Evolutionary conservation across 2,113 vertebrate species (phyloP).

Genomic region (Lonchura striata): DNA sequence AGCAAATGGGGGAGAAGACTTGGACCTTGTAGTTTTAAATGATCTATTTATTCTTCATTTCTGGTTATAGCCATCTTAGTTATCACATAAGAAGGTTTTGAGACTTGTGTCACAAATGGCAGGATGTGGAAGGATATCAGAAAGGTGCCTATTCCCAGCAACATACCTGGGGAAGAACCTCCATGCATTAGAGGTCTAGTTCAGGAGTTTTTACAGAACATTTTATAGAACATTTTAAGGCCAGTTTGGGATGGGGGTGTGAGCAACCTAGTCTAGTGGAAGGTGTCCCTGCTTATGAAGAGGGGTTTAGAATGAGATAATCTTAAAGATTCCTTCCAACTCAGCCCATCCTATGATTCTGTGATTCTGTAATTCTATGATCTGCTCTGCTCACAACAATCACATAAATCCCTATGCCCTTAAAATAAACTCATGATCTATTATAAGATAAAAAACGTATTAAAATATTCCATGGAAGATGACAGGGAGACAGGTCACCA

Average conservation of each 20-base stretch:
- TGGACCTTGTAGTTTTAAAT: neutral
- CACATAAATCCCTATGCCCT: neutral
- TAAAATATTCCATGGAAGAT: neutral
- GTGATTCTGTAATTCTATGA: neutral
- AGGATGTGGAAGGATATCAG: neutral
- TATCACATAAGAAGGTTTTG: neutral
- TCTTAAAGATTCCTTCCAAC: neutral
- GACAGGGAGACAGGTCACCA: neutral
- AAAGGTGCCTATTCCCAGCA: neutral
- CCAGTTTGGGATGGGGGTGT: neutral
- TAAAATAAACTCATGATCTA: fast-evolving
- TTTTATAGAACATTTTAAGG: neutral
- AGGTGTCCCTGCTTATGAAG: neutral
- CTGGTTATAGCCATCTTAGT: neutral
- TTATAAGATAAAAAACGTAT: neutral
- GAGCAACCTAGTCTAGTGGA: neutral
- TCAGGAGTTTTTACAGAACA: neutral
- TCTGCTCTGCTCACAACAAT: neutral
- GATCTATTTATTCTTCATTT: neutral
- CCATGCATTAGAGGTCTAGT: neutral
- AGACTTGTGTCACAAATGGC: neutral
- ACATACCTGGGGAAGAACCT: neutral
- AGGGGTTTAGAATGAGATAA: neutral
- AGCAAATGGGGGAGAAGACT: neutral
- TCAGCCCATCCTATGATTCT: neutral